Percentiles rank a stretch among this genome's conserved stretches.
These are phyloP conservation scores for Etheostoma perlongum DNA, from an alignment of 2,797 vertebrate species.

Conservation along the genomic window DNA sequence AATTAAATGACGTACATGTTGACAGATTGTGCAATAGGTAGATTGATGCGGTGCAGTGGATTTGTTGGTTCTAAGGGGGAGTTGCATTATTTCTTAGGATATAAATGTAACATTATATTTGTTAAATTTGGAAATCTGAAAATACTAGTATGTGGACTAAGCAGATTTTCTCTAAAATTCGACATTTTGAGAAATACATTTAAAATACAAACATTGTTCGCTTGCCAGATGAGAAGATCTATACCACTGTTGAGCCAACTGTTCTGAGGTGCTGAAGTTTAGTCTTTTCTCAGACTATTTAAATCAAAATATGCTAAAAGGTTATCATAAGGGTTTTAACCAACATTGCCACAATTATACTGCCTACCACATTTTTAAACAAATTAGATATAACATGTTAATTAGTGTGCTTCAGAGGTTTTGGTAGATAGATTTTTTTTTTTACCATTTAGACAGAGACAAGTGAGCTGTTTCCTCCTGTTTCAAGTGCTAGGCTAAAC, in stretches of 20 bases:
- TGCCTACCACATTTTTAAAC: too few species aligned
- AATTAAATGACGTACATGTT: slow-evolving; percentile 71
- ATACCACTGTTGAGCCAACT: background rate
- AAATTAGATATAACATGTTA: background rate
- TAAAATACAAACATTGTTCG: background rate
- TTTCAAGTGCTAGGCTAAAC: slow-evolving; percentile 1
- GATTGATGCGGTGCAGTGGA: slow-evolving; percentile 26
- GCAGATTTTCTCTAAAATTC: background rate
- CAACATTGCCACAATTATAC: too few species aligned
- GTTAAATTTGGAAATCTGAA: background rate
- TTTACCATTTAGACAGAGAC: background rate
- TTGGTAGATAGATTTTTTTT: background rate
- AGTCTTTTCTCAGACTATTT: too few species aligned
- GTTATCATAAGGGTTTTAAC: too few species aligned
- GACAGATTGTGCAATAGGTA: slow-evolving; percentile 60
- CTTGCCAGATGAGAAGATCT: background rate
- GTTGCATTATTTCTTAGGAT: background rate
- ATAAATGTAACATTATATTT: background rate
- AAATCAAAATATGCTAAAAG: too few species aligned
- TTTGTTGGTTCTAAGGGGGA: slow-evolving; percentile 6
- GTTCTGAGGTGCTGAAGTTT: too few species aligned
- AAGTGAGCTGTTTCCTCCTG: background rate
- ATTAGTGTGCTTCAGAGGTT: background rate
- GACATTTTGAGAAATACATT: background rate
- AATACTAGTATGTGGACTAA: background rate